Base-by-base conservation (phyloP, 2,888 invertebrate species). In the Drosophila bunnanda region DNA sequence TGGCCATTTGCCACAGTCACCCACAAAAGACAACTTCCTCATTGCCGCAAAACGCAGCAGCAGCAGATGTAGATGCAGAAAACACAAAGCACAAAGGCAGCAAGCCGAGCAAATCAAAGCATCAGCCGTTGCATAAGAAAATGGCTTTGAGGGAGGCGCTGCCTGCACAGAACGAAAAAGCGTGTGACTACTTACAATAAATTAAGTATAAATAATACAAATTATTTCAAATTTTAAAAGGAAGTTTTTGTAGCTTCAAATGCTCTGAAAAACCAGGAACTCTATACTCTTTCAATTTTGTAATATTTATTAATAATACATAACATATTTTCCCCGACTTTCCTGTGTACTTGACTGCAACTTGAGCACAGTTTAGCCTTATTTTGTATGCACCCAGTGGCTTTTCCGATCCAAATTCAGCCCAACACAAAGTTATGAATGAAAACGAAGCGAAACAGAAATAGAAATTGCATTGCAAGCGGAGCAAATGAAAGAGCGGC, bases 1-100 rank as follows among this genome's bases (percentile, higher is more conserved):
- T 60, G 32, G 41, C 53, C 53, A 76, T 84, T 82, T 82, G 79
- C 85, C 82, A 85, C 73, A 83, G 78, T 85, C 85, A 83, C 79
- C 83, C 83, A 82, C 80, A 80, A 80, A 80, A 76, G 56, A 57
- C 48, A 55, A 84, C 83, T 84, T 84, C 83, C 83, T 83, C 77
- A 82, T 83, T 81, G 85, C 67, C 76, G 53, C 54, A 57, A 38
- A 71, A 72, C 72, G 72, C 72, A 72, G 52, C 53, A 70, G 56
- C 48, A 25, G 25, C 25, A 20, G 59, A 65, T 54, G 56, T 54
- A 59, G 53, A 59, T 60, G 53, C 48, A 25, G 22, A 43, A 56
- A 60, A 44, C 22, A 41, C 39, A 53, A 9, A 32, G 36, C 57
- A 44, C 32, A 58, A 58, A 43, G 50, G 39, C 22, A 30, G 25